These are phyloP conservation scores for Rhagoletis zephyria DNA, from an alignment of 1,140 invertebrate genomes.

Conservation along the genomic window DNA sequence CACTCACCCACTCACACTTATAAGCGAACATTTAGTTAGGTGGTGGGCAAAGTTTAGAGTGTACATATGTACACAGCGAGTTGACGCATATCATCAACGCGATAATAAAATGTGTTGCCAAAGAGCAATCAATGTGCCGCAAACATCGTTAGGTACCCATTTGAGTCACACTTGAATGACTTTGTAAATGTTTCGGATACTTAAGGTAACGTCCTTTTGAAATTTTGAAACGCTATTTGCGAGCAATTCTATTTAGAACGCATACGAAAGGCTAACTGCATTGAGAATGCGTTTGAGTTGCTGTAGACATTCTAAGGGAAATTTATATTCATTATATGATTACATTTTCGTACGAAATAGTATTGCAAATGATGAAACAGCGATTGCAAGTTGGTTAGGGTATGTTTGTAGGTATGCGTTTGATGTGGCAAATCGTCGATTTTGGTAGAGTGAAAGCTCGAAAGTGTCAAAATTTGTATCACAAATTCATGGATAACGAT, in stretches of 20 bases:
- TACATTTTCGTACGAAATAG: too few species aligned
- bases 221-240: background rate
- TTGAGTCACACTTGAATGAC: slow-evolving; percentile 17
- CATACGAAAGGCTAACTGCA: background rate
- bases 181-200: slow-evolving; percentile 1
- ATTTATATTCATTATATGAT: too few species aligned
- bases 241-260: background rate
- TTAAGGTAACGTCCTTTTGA: slow-evolving; percentile 18
- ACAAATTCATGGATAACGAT: too few species aligned
- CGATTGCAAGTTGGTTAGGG: too few species aligned
- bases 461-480: too few species aligned
- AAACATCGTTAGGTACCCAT: slow-evolving; percentile 26
- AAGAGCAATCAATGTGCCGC: slow-evolving; percentile 28
- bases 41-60: background rate
- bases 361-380: too few species aligned
- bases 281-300: background rate
- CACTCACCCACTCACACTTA: background rate
- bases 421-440: too few species aligned
- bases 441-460: too few species aligned
- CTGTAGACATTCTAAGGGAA: too few species aligned
- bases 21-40: background rate
- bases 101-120: background rate
- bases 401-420: too few species aligned
- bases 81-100: background rate
- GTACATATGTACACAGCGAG: too few species aligned